Evolutionary conservation across 2,797 vertebrate genomes (phyloP), one percentile per base, ranked within the genome.

Genomic region (Sebastes vulpes): DNA sequence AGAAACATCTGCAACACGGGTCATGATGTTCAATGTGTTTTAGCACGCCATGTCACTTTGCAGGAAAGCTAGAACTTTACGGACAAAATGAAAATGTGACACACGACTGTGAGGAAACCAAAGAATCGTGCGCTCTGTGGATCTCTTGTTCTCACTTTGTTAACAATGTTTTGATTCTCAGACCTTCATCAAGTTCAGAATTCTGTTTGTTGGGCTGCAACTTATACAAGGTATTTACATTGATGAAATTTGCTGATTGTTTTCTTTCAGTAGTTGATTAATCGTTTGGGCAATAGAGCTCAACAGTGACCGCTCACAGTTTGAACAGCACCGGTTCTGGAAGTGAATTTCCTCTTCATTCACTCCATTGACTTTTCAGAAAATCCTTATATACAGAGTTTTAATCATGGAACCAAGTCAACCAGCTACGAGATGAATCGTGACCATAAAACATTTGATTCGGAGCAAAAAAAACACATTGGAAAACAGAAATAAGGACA

Each of bases 1-100:
- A 92, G 74, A 86, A 91, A 90, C 83, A 83, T 86, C 84, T 79
- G 84, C 81, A 69, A 3, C 77, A 20, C 20, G 18, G 72, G 48
- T 72, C 77, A 61, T 53, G 21, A 35, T 79, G 82, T 64, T 77
- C 80, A 31, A 20, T 72, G 79, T 58, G 64, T 78, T 72, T 85
- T 76, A 69, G 88, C 52, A 46, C n/a, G 25, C 29, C 28, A 14
- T 77, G 76, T 78, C 74, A 59, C 70, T 71, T 29, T 57, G 58
- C 65, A 73, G 56, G 31, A 83, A 72, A 79, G 32, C 29, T n/a
- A 12, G 11, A 73, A 38, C 26, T 32, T 79, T 4, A 59, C 23
- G 6, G 60, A 65, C 63, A 69, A 48, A 73, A 75, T 11, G 18
- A 28, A 60, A 77, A 56, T 21, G 25, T 20, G 21, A 56, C 46